These are phyloP conservation scores for Dioctria rufipes DNA, from an alignment of 2,888 invertebrate genomes.

Conservation along the genomic window DNA sequence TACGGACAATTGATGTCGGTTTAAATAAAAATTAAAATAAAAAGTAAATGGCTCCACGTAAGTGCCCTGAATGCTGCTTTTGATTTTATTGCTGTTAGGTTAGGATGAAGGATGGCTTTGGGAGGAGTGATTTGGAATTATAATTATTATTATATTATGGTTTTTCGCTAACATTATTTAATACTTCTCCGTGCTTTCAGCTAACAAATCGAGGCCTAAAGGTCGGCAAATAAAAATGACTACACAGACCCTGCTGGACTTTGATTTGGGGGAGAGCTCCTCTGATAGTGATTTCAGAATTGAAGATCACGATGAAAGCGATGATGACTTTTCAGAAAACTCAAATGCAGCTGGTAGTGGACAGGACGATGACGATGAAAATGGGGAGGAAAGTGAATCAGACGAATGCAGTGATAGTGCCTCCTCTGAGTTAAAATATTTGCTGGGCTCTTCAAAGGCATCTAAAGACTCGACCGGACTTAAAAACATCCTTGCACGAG, in stretches of 20 bases:
- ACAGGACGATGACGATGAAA: conserved; percentile 65
- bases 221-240: conserved; percentile 78
- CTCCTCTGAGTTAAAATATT: conserved; percentile 54
- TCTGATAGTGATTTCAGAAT: conserved; percentile 96
- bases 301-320: conserved; percentile 86
- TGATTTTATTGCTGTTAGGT: conserved; percentile 9
- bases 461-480: conserved; percentile 61
- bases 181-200: conserved; percentile 68
- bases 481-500: conserved; percentile 55
- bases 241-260: conserved; percentile 83
- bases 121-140: background rate
- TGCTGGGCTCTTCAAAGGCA: conserved; percentile 40
- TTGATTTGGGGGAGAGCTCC: conserved; percentile 90
- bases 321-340: conserved; percentile 70
- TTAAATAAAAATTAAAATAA: background rate
- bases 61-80: background rate
- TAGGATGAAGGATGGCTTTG: conserved; percentile 10
- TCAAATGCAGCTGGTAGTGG: conserved; percentile 78
- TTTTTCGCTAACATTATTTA: too few species aligned
- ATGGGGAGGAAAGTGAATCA: conserved; percentile 70
- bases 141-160: too few species aligned
- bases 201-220: conserved; percentile 87
- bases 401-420: conserved; percentile 59
- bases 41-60: conserved; percentile 44
- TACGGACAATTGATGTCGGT: background rate